These are phyloP conservation scores for Clinocottus analis DNA, from an alignment of 2,113 vertebrate genomes.

Conservation along the genomic window DNA sequence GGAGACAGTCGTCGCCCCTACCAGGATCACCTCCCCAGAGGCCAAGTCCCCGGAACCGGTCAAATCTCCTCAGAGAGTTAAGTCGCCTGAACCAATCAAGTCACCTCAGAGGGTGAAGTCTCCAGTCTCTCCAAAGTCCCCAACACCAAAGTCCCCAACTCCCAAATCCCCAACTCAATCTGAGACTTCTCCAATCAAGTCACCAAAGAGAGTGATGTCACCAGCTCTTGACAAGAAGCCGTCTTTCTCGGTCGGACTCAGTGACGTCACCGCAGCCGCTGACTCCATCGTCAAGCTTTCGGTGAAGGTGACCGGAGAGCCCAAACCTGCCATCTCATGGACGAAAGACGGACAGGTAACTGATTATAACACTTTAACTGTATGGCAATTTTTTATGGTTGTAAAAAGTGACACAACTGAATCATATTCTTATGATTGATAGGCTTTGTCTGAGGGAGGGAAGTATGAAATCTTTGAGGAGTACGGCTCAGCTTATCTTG, in stretches of 20 bases:
- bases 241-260: constrained; percentile 75
- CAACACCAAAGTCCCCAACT: constrained; percentile 63
- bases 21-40: constrained; percentile 79
- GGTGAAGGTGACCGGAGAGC: constrained; percentile 80
- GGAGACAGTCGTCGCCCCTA: constrained; percentile 84
- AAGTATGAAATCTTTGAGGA: constrained; percentile 85
- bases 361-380: neutral
- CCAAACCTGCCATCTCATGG: constrained; percentile 78
- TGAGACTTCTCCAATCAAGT: constrained; percentile 61
- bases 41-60: constrained; percentile 89
- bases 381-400: neutral
- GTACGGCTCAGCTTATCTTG: constrained; percentile 73
- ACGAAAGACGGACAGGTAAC: constrained; percentile 85
- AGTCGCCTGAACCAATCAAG: constrained; percentile 86
- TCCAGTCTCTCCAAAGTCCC: constrained; percentile 82
- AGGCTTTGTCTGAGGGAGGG: constrained; percentile 79
- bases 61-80: constrained; percentile 77
- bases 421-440: neutral
- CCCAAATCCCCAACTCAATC: constrained; percentile 28
- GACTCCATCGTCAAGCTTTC: constrained; percentile 75
- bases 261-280: constrained; percentile 73
- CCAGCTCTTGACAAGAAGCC: constrained; percentile 70
- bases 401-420: neutral
- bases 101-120: constrained; percentile 85
- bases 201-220: constrained; percentile 2